Conservation (phyloP, 2,888 invertebrate species). For the Camptogramma bilineatum region DNA sequence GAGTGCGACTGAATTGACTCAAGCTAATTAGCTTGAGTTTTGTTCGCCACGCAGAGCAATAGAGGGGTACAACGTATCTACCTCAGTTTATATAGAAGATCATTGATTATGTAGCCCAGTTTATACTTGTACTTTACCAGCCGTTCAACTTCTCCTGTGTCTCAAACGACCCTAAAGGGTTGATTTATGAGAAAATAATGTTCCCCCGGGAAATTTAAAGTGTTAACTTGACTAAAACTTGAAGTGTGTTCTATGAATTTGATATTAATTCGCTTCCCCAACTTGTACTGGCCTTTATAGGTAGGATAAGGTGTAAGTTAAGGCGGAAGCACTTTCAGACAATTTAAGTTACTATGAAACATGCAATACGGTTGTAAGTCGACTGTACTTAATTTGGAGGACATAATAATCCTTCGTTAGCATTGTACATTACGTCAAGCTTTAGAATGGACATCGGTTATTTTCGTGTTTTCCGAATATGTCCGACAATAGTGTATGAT, state of each 20-base stretch:
- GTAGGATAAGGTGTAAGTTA: slow-evolving; percentile 2
- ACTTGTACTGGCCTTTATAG: slow-evolving; percentile 11
- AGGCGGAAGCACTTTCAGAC: not conserved
- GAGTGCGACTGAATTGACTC: too few species aligned
- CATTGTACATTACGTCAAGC: too few species aligned
- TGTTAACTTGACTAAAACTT: slow-evolving; percentile 58
- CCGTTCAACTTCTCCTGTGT: slow-evolving; percentile 29
- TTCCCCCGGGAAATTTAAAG: slow-evolving; percentile 70
- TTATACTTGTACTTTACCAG: slow-evolving; percentile 8
- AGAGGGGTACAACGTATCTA: too few species aligned
- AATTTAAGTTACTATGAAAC: not conserved
- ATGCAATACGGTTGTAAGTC: not conserved
- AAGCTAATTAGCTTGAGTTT: too few species aligned
- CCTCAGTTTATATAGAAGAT: too few species aligned
- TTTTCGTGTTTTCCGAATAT: too few species aligned
- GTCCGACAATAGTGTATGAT: too few species aligned
- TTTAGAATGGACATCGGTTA: too few species aligned
- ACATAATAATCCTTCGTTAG: not conserved
- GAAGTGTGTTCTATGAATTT: slow-evolving; percentile 56
- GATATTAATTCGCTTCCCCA: slow-evolving; percentile 51
- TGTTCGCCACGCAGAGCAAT: too few species aligned
- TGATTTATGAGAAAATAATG: slow-evolving; percentile 82
- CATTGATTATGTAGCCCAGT: too few species aligned
- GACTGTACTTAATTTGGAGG: not conserved
- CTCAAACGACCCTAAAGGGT: slow-evolving; percentile 66